Percentiles rank a stretch among this genome's conserved stretches.
Evolutionary conservation across 2,888 invertebrate species (phyloP).

Genomic region (Galerucella nymphaeae): DNA sequence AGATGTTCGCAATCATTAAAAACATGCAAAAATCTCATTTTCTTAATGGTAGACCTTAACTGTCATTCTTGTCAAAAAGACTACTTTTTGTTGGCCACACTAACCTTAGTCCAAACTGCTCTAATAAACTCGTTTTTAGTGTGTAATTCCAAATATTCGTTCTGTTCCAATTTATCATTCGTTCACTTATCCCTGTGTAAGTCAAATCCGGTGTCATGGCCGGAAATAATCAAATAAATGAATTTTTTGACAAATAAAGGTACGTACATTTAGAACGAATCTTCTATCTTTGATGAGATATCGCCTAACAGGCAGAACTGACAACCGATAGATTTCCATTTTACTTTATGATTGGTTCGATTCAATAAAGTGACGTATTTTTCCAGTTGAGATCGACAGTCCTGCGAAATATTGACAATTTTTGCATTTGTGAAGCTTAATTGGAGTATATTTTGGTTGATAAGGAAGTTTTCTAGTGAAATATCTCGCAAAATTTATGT

Average conservation of each 20-base stretch:
- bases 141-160: too few species aligned
- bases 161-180: too few species aligned
- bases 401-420: background rate
- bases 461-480: background rate
- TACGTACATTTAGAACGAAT: background rate
- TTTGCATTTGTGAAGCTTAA: background rate
- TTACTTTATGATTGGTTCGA: background rate
- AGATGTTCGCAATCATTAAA: too few species aligned
- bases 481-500: background rate
- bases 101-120: too few species aligned
- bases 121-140: too few species aligned
- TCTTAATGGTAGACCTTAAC: too few species aligned
- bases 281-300: background rate
- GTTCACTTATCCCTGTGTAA: too few species aligned
- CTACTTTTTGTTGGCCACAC: too few species aligned
- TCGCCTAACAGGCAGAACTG: background rate
- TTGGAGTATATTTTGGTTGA: background rate
- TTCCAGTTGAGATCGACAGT: background rate
- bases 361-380: background rate
- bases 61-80: too few species aligned
- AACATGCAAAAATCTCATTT: too few species aligned
- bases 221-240: background rate
- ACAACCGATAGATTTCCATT: background rate
- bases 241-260: background rate
- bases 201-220: too few species aligned